Conservation (phyloP, 2,797 vertebrate genomes). For the Tenualosa ilisha region DNA sequence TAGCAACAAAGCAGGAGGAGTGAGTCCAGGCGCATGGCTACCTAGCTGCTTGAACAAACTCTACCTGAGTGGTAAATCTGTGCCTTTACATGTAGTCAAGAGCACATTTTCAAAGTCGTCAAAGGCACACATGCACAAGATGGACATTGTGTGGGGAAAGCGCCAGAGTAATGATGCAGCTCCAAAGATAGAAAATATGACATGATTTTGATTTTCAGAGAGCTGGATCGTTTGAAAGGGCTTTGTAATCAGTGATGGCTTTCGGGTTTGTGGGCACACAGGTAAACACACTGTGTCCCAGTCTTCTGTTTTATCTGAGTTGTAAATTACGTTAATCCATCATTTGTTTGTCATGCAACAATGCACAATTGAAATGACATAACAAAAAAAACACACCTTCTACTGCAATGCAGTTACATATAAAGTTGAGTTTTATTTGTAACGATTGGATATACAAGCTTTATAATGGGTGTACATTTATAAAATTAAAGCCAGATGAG, state of each 20-base stretch:
- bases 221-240: background rate
- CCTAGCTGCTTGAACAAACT: conserved; percentile 88
- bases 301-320: background rate
- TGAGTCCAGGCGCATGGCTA: conserved; percentile 62
- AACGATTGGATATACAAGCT: conserved; percentile 74
- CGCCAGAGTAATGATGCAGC: background rate
- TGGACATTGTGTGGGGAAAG: conserved; percentile 81
- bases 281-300: background rate
- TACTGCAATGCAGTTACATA: background rate
- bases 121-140: conserved; percentile 89
- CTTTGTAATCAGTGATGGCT: background rate
- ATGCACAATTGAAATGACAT: background rate
- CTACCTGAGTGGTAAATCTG: conserved; percentile 91
- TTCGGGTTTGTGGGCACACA: background rate
- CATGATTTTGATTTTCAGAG: background rate
- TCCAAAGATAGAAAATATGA: background rate
- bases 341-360: background rate
- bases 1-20: conserved; percentile 57
- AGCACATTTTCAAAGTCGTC: conserved; percentile 92
- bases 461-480: conserved; percentile 49
- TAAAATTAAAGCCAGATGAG: conserved; percentile 72
- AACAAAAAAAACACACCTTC: background rate
- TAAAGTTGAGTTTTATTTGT: conserved; percentile 66
- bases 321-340: too few relatives aligned
- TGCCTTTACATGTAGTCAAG: conserved; percentile 90